Percentiles rank a stretch among this genome's conserved stretches.
Evolutionary conservation across 2,888 invertebrate genomes (phyloP).

Genomic region (Rhabditophanes sp.): DNA sequence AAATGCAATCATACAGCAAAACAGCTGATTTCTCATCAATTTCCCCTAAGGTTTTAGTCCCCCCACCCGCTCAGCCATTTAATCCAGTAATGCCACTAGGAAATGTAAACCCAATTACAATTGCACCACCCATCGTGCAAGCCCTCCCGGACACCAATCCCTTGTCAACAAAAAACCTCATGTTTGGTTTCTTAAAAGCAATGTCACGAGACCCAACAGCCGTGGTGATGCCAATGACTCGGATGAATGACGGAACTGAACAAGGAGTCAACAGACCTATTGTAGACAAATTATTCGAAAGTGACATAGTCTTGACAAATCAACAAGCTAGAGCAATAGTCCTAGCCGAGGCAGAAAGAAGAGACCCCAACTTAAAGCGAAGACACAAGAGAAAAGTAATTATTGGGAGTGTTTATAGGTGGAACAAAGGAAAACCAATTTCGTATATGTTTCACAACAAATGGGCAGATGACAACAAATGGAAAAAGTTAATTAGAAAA

Average conservation of each 20-base stretch:
- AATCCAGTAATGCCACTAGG: too few species aligned
- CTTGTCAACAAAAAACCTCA: slow-evolving; percentile 21
- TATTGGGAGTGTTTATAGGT: slow-evolving; percentile 37
- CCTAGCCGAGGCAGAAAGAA: slow-evolving; percentile 18
- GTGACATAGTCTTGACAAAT: slow-evolving; percentile 36
- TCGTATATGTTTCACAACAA: too few species aligned
- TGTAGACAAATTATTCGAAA: slow-evolving; percentile 36
- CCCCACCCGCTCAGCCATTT: too few species aligned
- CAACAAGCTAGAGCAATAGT: slow-evolving; percentile 31
- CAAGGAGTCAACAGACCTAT: slow-evolving; percentile 29
- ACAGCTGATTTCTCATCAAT: too few species aligned
- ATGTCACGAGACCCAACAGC: slow-evolving; percentile 13
- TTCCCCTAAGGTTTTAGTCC: too few species aligned
- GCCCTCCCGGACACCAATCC: too few species aligned
- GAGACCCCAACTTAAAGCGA: slow-evolving; percentile 8
- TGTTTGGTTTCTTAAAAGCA: slow-evolving; percentile 30
- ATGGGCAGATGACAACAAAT: too few species aligned
- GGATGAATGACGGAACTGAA: slow-evolving; percentile 31
- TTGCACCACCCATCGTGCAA: too few species aligned
- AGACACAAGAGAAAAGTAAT: slow-evolving; percentile 31
- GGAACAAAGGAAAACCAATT: slow-evolving; percentile 27
- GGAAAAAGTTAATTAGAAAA: slow-evolving; percentile 25
- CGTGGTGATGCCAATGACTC: slow-evolving; percentile 9
- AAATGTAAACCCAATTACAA: too few species aligned
- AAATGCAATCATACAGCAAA: too few species aligned